Percentiles rank a stretch among this genome's conserved stretches.
These are phyloP conservation scores for Tylochromis polylepis DNA, from an alignment of 2,113 vertebrate species.

Conservation along the genomic window DNA sequence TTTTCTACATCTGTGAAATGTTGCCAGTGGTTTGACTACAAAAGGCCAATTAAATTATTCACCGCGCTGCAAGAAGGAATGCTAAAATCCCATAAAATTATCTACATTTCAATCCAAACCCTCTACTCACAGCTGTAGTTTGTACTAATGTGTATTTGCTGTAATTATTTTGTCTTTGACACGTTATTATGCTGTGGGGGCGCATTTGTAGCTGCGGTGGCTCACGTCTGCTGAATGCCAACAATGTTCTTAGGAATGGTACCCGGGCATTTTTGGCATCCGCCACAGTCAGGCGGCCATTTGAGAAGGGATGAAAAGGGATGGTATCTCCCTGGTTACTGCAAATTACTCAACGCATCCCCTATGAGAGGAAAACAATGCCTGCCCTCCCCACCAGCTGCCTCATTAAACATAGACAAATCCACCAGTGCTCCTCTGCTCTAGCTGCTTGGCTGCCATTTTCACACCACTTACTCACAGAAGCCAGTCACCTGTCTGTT, in stretches of 20 bases:
- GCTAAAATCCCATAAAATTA: background rate
- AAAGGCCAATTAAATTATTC: background rate
- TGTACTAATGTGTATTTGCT: background rate
- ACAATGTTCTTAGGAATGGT: constrained; percentile 19
- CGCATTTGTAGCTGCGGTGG: background rate
- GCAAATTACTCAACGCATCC: constrained; percentile 36
- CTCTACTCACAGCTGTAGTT: background rate
- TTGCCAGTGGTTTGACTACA: background rate
- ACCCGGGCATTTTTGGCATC: constrained; percentile 11
- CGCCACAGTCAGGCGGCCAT: constrained; percentile 5
- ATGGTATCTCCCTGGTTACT: constrained; percentile 26
- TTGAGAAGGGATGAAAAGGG: constrained; percentile 39
- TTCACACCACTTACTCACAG: constrained; percentile 1
- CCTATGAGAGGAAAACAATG: constrained; percentile 36
- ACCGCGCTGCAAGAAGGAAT: background rate
- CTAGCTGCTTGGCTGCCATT: background rate
- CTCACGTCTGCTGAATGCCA: background rate
- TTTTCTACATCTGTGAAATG: background rate
- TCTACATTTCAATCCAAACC: background rate
- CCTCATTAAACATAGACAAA: constrained; percentile 41
- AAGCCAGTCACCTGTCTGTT: background rate
- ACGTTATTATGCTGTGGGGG: background rate
- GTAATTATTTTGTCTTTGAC: constrained; percentile 5
- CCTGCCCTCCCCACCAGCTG: constrained; percentile 19
- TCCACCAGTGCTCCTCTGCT: constrained; percentile 1